Percentiles rank a stretch among this genome's conserved stretches.
Conservation (phyloP, 2,888 invertebrate genomes). For the Lepetodrilus schrolli region DNA sequence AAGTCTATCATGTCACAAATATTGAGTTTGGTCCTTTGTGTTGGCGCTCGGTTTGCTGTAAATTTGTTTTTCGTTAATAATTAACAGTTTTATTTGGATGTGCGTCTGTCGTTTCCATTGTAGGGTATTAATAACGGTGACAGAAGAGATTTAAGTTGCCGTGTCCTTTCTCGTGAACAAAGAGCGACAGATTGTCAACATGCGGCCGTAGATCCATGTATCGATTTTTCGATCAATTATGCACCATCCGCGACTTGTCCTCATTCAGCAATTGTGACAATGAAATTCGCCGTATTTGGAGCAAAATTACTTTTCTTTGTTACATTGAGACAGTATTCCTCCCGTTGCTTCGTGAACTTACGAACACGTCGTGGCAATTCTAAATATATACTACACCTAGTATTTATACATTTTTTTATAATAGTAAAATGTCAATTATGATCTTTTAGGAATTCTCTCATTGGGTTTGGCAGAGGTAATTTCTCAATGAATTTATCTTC, state of each 20-base stretch:
- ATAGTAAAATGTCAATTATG: neutral
- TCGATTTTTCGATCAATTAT: constrained; percentile 10
- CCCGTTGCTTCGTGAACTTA: constrained; percentile 1
- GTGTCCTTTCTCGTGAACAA: neutral
- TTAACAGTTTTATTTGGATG: neutral
- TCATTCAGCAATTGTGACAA: neutral
- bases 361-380: neutral
- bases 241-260: neutral
- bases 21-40: neutral
- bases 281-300: neutral
- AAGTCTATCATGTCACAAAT: too few species aligned
- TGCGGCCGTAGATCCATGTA: constrained; percentile 3
- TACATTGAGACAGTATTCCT: constrained; percentile 3
- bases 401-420: neutral
- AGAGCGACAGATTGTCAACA: constrained; percentile 13
- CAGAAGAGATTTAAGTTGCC: neutral
- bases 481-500: constrained; percentile 78
- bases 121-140: neutral
- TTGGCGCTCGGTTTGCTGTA: neutral
- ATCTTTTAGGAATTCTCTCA: constrained; percentile 73
- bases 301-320: neutral
- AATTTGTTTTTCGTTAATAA: neutral
- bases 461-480: constrained; percentile 79
- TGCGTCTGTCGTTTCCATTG: neutral
- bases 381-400: neutral